These are phyloP conservation scores for Myotis brandtii DNA, from an alignment of 2,113 vertebrate genomes.

Conservation along the genomic window DNA sequence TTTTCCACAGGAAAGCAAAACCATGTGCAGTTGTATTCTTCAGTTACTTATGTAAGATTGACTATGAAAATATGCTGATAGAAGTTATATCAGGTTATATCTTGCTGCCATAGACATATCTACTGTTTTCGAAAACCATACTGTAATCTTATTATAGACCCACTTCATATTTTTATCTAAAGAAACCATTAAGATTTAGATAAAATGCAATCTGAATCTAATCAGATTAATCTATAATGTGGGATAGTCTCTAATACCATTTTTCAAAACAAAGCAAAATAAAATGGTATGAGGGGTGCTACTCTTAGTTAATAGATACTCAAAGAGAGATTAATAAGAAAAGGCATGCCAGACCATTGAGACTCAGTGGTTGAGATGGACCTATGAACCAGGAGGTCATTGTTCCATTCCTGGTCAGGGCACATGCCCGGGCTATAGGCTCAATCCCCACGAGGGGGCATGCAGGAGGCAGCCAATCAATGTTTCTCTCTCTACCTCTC, in stretches of 20 bases:
- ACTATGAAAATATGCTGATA: background rate
- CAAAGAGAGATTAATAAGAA: background rate
- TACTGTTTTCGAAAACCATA: background rate
- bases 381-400: too few relatives aligned
- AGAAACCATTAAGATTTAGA: conserved; percentile 16
- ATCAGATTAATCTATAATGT: background rate
- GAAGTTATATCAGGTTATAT: background rate
- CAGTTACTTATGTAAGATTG: background rate
- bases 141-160: background rate
- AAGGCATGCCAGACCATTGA: too few relatives aligned
- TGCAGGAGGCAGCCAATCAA: too few relatives aligned
- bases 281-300: background rate
- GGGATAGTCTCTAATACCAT: background rate
- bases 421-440: too few relatives aligned
- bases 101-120: background rate
- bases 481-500: too few relatives aligned
- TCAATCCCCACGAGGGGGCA: too few relatives aligned
- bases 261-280: background rate
- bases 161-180: background rate
- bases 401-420: too few relatives aligned
- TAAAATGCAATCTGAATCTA: conserved; percentile 6
- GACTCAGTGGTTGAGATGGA: too few relatives aligned
- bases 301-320: background rate
- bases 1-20: background rate
- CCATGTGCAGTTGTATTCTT: background rate